A percentile compares a stretch with the other conserved stretches of the same genome.
phyloP scores from a whole-genome alignment of 1,140 invertebrate genomes.

The Drosophila takahashii region DNA sequence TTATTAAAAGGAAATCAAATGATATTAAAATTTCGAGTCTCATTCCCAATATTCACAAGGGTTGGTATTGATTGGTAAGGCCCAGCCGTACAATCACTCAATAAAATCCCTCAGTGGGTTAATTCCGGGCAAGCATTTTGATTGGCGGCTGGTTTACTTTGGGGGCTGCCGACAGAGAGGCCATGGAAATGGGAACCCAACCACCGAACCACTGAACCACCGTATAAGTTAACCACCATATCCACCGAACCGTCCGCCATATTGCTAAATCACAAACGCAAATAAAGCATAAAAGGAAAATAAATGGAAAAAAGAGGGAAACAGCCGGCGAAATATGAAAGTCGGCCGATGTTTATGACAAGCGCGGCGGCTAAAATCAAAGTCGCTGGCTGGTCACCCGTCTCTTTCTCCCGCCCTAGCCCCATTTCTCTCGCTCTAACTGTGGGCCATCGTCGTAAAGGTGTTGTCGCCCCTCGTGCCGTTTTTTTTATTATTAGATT shows the following conservation, averaged over 20 bases:
- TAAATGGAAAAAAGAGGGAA: conserved; percentile 57
- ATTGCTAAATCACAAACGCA: conserved; percentile 80
- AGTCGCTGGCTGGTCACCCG: conserved; percentile 50
- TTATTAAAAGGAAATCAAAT: too few species aligned
- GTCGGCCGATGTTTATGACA: conserved; percentile 70
- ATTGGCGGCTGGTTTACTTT: conserved; percentile 44
- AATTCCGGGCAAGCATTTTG: conserved; percentile 24
- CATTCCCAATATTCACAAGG: background rate
- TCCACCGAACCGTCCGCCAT: conserved; percentile 53
- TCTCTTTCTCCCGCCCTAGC: background rate
- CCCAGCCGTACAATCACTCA: background rate
- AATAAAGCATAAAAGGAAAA: conserved; percentile 72
- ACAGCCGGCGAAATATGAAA: conserved; percentile 80
- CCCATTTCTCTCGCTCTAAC: background rate
- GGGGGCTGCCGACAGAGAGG: conserved; percentile 38
- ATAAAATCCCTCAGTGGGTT: conserved; percentile 20
- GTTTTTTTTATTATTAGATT: conserved; percentile 61
- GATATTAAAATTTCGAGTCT: background rate
- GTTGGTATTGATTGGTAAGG: too few species aligned
- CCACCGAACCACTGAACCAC: conserved; percentile 18
- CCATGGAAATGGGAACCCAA: conserved; percentile 21
- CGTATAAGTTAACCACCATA: conserved; percentile 32
- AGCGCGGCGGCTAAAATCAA: conserved; percentile 79
- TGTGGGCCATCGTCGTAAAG: conserved; percentile 27
- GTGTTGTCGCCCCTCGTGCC: conserved; percentile 24